Evolutionary conservation across 2,888 invertebrate genomes (phyloP).

Genomic region (Hedychridium roseum): DNA sequence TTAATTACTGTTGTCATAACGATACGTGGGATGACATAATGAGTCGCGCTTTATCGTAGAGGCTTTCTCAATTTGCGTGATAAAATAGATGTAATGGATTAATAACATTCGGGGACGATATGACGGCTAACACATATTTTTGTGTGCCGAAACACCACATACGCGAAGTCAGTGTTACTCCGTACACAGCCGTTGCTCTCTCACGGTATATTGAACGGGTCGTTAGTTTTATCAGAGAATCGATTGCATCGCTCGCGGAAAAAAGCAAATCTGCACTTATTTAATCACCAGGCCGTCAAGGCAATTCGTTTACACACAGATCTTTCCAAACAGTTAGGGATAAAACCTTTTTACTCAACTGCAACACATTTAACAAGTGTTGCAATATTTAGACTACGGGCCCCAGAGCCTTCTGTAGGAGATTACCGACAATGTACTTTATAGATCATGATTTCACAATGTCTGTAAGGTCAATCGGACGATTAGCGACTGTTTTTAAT

Average conservation of each 20-base stretch:
- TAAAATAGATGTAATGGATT: no score
- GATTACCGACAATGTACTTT: not conserved
- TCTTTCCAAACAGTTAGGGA: not conserved
- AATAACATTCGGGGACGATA: no score
- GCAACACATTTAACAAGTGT: no score
- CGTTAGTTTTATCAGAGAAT: conserved; percentile 14
- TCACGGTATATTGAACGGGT: conserved; percentile 20
- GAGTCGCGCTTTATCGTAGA: no score
- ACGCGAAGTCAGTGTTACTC: conserved; percentile 1
- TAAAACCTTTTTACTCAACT: no score
- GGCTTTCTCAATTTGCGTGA: not conserved
- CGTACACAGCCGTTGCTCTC: conserved; percentile 12
- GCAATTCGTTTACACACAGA: not conserved
- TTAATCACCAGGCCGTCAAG: conserved; percentile 6
- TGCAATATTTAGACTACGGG: no score
- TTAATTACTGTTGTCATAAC: no score
- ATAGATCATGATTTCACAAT: not conserved
- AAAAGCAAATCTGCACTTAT: conserved; percentile 7
- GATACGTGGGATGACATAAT: no score
- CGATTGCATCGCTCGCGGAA: not conserved
- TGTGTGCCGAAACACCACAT: not conserved
- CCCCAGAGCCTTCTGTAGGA: no score
- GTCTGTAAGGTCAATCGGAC: not conserved
- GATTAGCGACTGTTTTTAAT: not conserved
- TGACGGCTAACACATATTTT: conserved; percentile 3